Conservation (phyloP, 2,797 vertebrate genomes). For the Acanthiza pusilla region DNA sequence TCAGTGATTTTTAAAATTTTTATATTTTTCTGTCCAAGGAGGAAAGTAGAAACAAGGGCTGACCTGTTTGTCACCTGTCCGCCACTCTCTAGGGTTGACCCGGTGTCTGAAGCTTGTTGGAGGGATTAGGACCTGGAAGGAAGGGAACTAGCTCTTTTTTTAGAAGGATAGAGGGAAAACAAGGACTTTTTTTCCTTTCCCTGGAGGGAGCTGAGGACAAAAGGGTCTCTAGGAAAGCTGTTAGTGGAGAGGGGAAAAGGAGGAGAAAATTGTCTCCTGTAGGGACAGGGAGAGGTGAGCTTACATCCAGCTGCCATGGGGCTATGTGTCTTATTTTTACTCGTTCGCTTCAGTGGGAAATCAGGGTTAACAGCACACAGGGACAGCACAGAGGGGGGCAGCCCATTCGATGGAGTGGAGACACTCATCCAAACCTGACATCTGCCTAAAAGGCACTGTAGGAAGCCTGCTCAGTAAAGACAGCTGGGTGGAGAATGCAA, state of each 20-base stretch:
- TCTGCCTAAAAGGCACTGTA: conserved; percentile 6
- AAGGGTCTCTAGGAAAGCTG: background rate
- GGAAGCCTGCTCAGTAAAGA: conserved; percentile 10
- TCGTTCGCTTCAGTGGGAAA: conserved; percentile 23
- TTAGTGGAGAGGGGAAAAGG: background rate
- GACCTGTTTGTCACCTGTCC: background rate
- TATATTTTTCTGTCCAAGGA: background rate
- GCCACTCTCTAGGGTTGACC: background rate
- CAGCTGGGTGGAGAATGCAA: background rate
- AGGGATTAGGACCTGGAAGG: background rate
- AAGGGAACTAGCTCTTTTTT: background rate
- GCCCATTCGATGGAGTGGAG: conserved; percentile 9
- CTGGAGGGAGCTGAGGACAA: background rate
- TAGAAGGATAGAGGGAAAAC: background rate
- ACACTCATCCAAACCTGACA: conserved; percentile 49
- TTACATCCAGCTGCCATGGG: background rate
- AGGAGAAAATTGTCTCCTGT: background rate
- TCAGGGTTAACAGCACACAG: background rate
- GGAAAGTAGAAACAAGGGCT: background rate
- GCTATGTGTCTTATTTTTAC: background rate
- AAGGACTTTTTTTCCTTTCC: background rate
- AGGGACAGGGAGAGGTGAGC: background rate
- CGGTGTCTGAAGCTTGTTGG: background rate
- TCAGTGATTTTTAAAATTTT: background rate
- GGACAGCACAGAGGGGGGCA: background rate